phyloP scores from a whole-genome alignment of 2,797 vertebrate genomes.

The Aulostomus chinensis region DNA sequence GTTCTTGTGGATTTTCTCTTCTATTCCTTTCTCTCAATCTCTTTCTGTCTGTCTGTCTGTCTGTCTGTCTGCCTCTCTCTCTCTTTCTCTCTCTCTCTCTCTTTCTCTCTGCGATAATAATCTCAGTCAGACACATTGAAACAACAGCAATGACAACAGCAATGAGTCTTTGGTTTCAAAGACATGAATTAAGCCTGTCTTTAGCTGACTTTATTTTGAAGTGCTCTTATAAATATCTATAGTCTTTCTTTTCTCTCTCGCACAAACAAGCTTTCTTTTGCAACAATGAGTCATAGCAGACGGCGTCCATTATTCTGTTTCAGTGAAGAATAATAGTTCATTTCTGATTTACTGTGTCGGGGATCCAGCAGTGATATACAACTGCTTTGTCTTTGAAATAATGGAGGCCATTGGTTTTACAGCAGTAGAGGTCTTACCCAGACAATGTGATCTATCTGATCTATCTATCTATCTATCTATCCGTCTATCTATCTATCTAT shows the following conservation, averaged over 20 bases:
- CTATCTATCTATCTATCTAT: background rate
- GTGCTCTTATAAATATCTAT: constrained; percentile 8
- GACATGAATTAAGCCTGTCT: background rate
- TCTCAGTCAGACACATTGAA: constrained; percentile 10
- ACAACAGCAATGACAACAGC: background rate
- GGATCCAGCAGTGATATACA: constrained; percentile 42
- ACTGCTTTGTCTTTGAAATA: constrained; percentile 43
- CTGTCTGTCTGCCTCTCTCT: too few species aligned
- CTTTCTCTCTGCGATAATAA: background rate
- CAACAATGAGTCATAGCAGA: constrained; percentile 42
- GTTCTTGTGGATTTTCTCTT: background rate
- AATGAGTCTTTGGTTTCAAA: background rate
- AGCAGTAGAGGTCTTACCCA: constrained; percentile 12
- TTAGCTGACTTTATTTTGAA: background rate
- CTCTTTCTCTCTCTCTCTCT: too few species aligned
- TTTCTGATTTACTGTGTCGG: constrained; percentile 46
- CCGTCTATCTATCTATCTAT: too few species aligned
- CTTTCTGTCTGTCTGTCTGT: too few species aligned
- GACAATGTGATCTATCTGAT: too few species aligned
- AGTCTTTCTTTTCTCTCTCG: background rate
- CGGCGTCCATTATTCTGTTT: constrained; percentile 49
- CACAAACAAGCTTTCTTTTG: constrained; percentile 3
- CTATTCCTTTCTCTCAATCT: too few species aligned
- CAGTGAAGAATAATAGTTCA: constrained; percentile 33
- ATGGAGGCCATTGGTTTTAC: constrained; percentile 49